Evolutionary conservation across 2,113 vertebrate genomes (phyloP), one percentile per base, ranked within the genome.

Genomic region (Heloderma charlesbogerti): DNA sequence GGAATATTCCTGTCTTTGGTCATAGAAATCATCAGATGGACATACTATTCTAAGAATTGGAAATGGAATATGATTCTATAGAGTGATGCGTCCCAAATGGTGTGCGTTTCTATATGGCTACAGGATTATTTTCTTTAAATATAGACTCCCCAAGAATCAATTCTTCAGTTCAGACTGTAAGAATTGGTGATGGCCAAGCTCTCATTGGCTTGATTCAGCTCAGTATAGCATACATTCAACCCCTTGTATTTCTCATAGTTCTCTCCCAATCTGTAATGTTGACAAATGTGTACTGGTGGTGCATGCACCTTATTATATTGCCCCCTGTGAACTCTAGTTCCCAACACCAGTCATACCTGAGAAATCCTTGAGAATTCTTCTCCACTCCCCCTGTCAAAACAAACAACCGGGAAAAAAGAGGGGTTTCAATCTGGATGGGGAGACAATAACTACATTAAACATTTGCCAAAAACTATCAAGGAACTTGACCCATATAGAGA

Each of bases 1-100:
- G 80, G 92, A 93, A 90, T 95, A 87, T 87, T 25, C 91, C 78
- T 91, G 83, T 91, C 57, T 20, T 25, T 4, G 1, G 82, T 91
- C 92, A 6, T 87, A 87, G 43, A 74, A 37, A 22, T 40, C 0
- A 40, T 60, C 72, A 75, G 40, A 51, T 75, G n/a, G 20, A 40
- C 51, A 75, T 57, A 75, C 8, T 3, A 31, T 57, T 48, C 6
- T 92, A 54, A 71, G 75, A 75, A 71, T 40, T 20, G 29, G n/a
- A 87, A 57, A n/a, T 4, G 57, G 31, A 37, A 69, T 51, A 51
- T 12, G 27, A 48, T 71, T 71, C 34, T 86, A 51, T 54, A n/a
- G 45, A 86, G 20, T 22, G 25, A 37, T 45, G 45, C 10, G 22
- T 86, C 45, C 40, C 69, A 69, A 85, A 71, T 48, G 29, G 29